Base-by-base conservation (phyloP, 1,140 invertebrate species). In the Drosophila mauritiana region DNA sequence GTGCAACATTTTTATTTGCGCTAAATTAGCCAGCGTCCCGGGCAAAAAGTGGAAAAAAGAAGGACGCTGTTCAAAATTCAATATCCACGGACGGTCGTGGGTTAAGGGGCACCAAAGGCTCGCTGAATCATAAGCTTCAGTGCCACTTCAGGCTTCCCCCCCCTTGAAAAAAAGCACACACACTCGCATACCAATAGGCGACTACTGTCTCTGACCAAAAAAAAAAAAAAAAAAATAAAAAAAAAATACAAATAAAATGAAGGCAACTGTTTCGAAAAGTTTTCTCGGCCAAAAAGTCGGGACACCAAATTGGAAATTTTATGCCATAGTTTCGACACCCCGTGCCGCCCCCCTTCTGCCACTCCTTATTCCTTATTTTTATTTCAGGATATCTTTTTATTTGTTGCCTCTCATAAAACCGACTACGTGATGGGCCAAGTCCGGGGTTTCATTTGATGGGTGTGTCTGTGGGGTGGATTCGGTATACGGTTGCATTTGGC, bases 291-390 rank as follows among this genome's bases (percentile, higher is more conserved):
- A 45, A 86, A 80, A 81, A 80, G 82, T 73, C 82, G 78, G 86
- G 81, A 80, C 63, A 73, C 78, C 82, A 85, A 85, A 85, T 85
- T 85, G 82, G 81, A 86, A 78, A 85, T 85, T 85, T 81, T 86
- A 86, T 85, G 82, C 82, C 70, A 78, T 84, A 83, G 80, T 84
- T 83, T 84, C 70, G 73, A 46, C 73, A 75, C 31, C n/a, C 43
- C 34, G 43, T 46, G 25, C 48, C 51, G 13, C 22, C 3, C 15
- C 4, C 15, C 13, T 12, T n/a, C 22, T n/a, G 11, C 43, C 22
- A 31, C 36, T 36, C 8, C 27, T 31, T 31, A 39, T 37, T 11
- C 15, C 42, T 34, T 36, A 36, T 40, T 65, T 57, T 46, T 73
- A 48, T 36, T 37, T 36, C 3, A 11, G 37, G 40, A 42, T 52